These are phyloP conservation scores for Hylaeus volcanicus DNA, from an alignment of 1,140 invertebrate species.

Conservation along the genomic window DNA sequence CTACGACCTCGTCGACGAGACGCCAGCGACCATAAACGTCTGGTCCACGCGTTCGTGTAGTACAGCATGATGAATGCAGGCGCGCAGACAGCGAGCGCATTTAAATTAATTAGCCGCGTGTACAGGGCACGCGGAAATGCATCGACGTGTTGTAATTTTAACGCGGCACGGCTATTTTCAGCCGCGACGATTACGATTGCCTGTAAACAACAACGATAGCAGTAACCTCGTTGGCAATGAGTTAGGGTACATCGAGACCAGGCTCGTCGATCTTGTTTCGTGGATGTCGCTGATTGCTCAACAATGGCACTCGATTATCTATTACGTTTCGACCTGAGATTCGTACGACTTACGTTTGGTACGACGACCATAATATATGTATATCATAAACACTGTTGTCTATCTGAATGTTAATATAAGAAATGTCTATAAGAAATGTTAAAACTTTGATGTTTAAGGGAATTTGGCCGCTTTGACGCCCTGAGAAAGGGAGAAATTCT, in stretches of 20 bases:
- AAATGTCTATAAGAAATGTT: no score
- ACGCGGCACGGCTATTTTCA: slow-evolving; percentile 12
- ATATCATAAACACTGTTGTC: background rate
- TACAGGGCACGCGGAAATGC: slow-evolving; percentile 2
- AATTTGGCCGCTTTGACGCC: no score
- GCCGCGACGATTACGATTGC: slow-evolving; percentile 3
- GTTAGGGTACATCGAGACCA: no score
- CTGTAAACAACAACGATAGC: slow-evolving; percentile 32
- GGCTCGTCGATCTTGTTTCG: background rate
- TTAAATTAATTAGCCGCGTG: slow-evolving; percentile 25
- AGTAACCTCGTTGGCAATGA: slow-evolving; percentile 21
- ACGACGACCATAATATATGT: no score
- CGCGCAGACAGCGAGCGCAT: background rate
- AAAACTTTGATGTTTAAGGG: no score
- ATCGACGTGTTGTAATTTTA: slow-evolving; percentile 5
- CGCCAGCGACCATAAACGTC: no score
- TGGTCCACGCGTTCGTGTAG: no score
- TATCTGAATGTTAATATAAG: no score
- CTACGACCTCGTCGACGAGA: no score
- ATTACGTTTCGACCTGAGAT: no score
- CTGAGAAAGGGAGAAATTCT: no score
- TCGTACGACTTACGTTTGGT: no score
- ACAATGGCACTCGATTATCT: slow-evolving; percentile 4
- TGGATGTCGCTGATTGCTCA: background rate
- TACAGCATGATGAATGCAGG: background rate